Evolutionary conservation across 2,797 vertebrate species (phyloP).

Genomic region (Eutrigla gurnardus): DNA sequence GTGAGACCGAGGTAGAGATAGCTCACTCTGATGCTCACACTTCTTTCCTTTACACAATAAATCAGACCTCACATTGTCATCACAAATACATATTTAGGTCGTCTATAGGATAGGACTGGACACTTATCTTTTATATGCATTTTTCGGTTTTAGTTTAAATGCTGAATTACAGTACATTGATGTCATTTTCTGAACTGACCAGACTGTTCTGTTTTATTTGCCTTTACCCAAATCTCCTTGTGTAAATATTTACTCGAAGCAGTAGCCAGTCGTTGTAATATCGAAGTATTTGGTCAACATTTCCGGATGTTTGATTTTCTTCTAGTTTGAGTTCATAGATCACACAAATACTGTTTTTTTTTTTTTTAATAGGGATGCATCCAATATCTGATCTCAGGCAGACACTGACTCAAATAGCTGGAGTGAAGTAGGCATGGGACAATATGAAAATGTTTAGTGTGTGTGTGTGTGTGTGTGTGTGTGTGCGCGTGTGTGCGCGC

Average conservation of each 20-base stretch:
- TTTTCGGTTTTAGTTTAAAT: not conserved
- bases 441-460: not conserved
- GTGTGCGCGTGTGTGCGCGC: constrained; percentile 7
- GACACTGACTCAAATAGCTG: too few relatives aligned
- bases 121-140: too few relatives aligned
- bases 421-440: too few relatives aligned
- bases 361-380: not conserved
- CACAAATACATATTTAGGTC: too few relatives aligned
- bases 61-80: too few relatives aligned
- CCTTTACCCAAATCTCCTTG: too few relatives aligned
- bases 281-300: not conserved
- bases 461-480: constrained; percentile 1
- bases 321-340: not conserved
- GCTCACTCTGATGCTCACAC: constrained; percentile 15
- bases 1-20: constrained; percentile 23
- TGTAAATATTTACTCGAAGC: too few relatives aligned
- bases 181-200: not conserved
- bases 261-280: too few relatives aligned
- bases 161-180: not conserved
- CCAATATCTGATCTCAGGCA: not conserved
- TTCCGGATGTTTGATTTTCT: not conserved
- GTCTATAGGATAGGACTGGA: too few relatives aligned
- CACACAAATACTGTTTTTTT: not conserved
- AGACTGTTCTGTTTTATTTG: too few relatives aligned
- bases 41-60: too few relatives aligned